These are phyloP conservation scores for Apis cerana DNA, from an alignment of 1,140 invertebrate species.

Conservation along the genomic window DNA sequence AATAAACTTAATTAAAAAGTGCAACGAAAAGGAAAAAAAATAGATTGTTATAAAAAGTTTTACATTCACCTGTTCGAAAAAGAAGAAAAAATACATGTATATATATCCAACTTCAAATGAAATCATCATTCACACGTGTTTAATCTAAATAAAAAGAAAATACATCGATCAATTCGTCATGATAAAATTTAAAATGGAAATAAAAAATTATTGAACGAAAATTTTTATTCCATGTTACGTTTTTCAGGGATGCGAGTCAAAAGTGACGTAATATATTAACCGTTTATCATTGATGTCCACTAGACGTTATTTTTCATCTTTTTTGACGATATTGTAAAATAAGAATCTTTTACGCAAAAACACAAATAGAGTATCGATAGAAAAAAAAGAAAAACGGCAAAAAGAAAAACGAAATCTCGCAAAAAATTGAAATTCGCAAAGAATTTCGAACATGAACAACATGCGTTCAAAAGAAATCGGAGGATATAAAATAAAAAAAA, in stretches of 20 bases:
- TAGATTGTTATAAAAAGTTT: not conserved
- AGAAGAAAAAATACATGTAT: not conserved
- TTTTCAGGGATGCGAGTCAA: not conserved
- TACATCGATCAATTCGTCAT: no score
- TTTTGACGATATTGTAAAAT: not conserved
- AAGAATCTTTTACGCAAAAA: not conserved
- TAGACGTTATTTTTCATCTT: no score
- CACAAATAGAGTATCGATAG: not conserved
- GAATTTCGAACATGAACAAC: no score
- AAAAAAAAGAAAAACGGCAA: not conserved
- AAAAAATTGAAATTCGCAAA: not conserved
- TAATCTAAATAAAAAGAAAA: not conserved
- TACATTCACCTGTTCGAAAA: not conserved
- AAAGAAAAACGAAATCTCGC: not conserved
- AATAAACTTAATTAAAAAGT: conserved; percentile 1
- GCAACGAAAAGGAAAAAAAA: not conserved
- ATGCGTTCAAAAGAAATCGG: not conserved
- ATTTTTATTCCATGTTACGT: not conserved
- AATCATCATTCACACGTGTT: not conserved
- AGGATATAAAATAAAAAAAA: no score
- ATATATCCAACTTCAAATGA: not conserved
- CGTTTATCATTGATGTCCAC: not conserved
- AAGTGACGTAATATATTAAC: not conserved
- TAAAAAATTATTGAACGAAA: not conserved
- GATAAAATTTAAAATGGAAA: not conserved